Conservation (phyloP, 2,113 vertebrate species). For the Prionailurus viverrinus region DNA sequence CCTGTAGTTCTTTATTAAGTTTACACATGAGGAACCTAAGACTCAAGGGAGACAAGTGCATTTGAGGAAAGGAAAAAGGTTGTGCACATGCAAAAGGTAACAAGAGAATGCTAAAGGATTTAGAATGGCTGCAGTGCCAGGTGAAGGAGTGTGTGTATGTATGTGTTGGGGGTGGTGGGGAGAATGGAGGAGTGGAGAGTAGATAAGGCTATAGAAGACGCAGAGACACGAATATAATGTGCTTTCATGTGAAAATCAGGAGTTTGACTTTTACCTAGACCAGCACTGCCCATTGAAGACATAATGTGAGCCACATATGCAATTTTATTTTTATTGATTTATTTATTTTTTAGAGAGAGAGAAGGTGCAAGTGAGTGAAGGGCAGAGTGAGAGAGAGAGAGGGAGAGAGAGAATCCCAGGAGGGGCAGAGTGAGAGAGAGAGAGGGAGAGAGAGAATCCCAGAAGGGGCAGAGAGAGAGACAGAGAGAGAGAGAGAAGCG, state of each 20-base stretch:
- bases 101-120: neutral
- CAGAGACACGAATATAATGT: neutral
- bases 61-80: conserved; percentile 7
- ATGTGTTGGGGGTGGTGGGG: neutral
- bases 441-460: no score
- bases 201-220: neutral
- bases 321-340: neutral
- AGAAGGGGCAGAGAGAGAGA: no score
- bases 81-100: neutral
- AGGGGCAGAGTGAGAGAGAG: no score
- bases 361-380: no score
- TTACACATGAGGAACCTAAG: neutral
- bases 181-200: neutral
- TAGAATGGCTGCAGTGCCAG: neutral
- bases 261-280: conserved; percentile 5
- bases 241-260: neutral
- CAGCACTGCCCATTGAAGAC: neutral
- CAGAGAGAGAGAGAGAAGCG: no score
- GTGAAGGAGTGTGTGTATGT: neutral
- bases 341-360: no score
- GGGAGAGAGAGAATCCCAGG: no score
- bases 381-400: no score
- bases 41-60: neutral
- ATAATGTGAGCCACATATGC: conserved; percentile 7
- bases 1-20: no score